Base-by-base conservation (phyloP, 2,888 invertebrate species). In the Octonoba sinensis region DNA sequence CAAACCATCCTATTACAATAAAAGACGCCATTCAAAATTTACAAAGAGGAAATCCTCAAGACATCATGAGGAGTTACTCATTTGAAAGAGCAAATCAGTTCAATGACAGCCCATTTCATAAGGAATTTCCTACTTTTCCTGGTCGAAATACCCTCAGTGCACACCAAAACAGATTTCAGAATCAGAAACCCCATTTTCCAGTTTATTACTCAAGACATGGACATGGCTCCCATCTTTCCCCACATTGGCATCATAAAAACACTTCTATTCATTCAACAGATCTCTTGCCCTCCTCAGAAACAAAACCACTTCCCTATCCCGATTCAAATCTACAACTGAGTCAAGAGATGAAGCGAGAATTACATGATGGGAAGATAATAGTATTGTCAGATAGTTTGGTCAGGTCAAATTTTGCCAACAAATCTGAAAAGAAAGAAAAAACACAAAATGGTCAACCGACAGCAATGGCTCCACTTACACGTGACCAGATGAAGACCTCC, bases 301-400 rank as follows among this genome's bases (percentile, higher is more conserved):
- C 56, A 20, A 47, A 77, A n/a, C 15, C 24, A 0, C 13, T 20
- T 15, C 18, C 18, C 6, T 56, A 24, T 3, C 78, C 51, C 6
- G 46, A 60, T 8, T 73, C 54, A 8, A 27, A 56, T 51, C 62
- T 27, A 6, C 62, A 74, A 18, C 24, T 81, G 20, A 74, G 64
- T 16, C 74, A 81, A 20, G 81, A 81, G 49, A 73, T 81, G 73
- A 74, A 81, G 27, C 56, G 81, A 20, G 51, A 81, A 20, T 20
- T 81, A 13, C 49, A 74, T n/a, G 74, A 73, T 64, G 81, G 81
- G 13, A 81, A 81, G 22, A 72, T 81, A 20, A 65, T 81, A 8
- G 60, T 81, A 8, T 24, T 81, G 8, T 81, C 81, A 11, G 74
- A 81, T 24, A 81, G 81, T 57, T 62, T 81, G 1, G 81, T 81